Base-by-base conservation (phyloP, 2,113 vertebrate species). In the Pionites leucogaster region DNA sequence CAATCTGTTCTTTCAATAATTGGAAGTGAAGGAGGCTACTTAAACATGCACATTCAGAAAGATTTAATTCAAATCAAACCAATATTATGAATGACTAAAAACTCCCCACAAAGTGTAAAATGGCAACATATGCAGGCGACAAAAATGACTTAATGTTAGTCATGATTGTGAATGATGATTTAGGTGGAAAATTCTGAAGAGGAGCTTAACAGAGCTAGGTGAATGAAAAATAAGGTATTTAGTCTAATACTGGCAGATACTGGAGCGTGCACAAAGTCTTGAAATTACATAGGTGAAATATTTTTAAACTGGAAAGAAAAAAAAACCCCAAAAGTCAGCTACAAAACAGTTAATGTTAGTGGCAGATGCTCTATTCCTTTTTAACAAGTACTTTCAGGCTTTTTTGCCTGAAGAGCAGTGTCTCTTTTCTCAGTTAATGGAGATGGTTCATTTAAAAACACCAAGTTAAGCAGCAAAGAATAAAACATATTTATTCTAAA, bases 401-500 rank as follows among this genome's bases (percentile, higher is more conserved):
- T 70, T 55, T 93, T 90, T 88, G 63, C 77, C 69, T 79, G 11
- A 75, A 94, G 83, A 94, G 69, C 65, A 63, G 12, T 22, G 29
- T 84, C 55, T 90, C 55, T 78, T 89, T 59, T 84, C 80, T 91
- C 47, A 37, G 2, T 62, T 95, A 96, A 91, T 76, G 18, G 59
- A 2, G 49, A 74, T 76, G 44, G 35, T 49, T 93, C 76, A 87
- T 96, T 82, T 49, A 65, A 92, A 92, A 92, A 60, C 42, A 86
- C 50, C 39, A 16, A 81, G 65, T 81, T 86, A 88, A 92, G 63
- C 78, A 89, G 72, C n/a, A 76, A 96, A 91, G 86, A 93, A 82
- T 93, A 93, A 91, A 96, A 69, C 37, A 33, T 85, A 88, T 94
- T 92, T 94, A 84, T 91, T 94, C 69, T 86, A 93, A 96, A 95